Conservation (phyloP, 2,888 invertebrate species). For the Thecophora atra region DNA sequence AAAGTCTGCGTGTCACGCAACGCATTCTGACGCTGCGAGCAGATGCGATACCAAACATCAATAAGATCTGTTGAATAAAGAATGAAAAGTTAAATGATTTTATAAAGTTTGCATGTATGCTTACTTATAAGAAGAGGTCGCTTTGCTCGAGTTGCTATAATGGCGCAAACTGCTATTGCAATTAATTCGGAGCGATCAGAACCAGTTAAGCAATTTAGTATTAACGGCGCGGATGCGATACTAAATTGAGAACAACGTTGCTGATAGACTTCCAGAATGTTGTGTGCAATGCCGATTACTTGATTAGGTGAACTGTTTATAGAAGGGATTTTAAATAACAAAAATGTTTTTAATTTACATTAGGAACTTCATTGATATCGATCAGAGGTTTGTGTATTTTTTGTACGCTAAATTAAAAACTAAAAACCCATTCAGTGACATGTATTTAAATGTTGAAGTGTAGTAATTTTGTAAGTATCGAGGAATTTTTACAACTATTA, state of each 20-base stretch:
- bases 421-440: background rate
- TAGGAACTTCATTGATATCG: background rate
- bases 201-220: slow-evolving; percentile 64
- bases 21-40: slow-evolving; percentile 64
- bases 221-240: slow-evolving; percentile 57
- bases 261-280: slow-evolving; percentile 61
- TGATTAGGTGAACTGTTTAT: slow-evolving; percentile 60
- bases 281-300: slow-evolving; percentile 62
- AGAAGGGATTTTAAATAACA: background rate
- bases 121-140: slow-evolving; percentile 64
- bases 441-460: too few species aligned
- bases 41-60: slow-evolving; percentile 66
- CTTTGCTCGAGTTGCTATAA: slow-evolving; percentile 61
- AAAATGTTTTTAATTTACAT: background rate
- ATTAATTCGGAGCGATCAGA: slow-evolving; percentile 65
- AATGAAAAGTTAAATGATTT: background rate
- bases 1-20: slow-evolving; percentile 60
- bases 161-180: slow-evolving; percentile 60
- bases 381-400: too few species aligned
- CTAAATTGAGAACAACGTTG: slow-evolving; percentile 59
- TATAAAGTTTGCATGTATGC: too few species aligned
- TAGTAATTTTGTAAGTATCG: background rate
- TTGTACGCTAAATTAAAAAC: too few species aligned
- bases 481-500: background rate
- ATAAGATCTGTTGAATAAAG: slow-evolving; percentile 58